Evolutionary conservation across 2,797 vertebrate species (phyloP).

Genomic region (Girardinus metallicus): DNA sequence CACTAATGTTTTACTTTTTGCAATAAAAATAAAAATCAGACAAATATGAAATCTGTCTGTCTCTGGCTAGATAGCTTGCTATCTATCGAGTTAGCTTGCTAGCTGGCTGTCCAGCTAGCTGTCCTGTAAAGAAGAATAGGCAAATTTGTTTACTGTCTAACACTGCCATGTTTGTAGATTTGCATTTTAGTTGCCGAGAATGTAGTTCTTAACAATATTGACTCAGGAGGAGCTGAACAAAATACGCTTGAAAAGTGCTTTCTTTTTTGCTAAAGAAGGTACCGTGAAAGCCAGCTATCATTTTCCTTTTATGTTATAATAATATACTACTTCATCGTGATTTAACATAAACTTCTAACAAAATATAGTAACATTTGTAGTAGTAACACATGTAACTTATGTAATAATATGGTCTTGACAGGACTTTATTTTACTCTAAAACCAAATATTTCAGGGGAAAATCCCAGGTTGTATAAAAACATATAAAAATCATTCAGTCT

Average conservation of each 20-base stretch:
- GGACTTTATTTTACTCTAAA: not conserved
- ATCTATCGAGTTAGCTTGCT: no score
- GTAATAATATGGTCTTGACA: not conserved
- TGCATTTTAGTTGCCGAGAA: not conserved
- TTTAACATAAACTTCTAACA: not conserved
- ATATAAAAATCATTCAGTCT: not conserved
- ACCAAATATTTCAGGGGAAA: slow-evolving; percentile 28
- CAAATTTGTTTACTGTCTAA: not conserved
- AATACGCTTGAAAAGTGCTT: not conserved
- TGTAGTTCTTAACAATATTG: not conserved
- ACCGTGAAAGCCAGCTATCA: no score
- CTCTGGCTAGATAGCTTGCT: no score
- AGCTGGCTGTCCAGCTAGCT: not conserved
- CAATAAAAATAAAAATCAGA: not conserved
- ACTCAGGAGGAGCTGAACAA: not conserved
- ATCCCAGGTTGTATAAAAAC: slow-evolving; percentile 21
- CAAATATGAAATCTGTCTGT: not conserved
- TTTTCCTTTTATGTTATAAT: not conserved
- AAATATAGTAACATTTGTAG: not conserved
- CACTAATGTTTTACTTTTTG: not conserved
- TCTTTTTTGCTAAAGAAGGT: not conserved
- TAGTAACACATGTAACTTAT: not conserved
- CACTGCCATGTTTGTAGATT: not conserved
- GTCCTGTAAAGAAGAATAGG: not conserved
- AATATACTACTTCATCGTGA: not conserved